Evolutionary conservation across 1,140 invertebrate species (phyloP).

Genomic region (Delia radicum): DNA sequence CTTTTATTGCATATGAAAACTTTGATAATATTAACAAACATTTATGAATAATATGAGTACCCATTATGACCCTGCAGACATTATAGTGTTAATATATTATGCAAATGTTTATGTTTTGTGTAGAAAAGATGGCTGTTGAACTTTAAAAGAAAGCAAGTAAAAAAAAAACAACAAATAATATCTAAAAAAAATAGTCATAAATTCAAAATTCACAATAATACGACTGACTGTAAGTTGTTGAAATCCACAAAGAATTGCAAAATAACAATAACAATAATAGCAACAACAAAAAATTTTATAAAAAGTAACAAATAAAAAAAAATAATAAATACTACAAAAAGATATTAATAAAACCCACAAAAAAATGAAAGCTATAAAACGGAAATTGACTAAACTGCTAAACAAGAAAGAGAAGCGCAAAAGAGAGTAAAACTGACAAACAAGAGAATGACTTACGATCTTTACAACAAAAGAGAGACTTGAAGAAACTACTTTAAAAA

Average conservation of each 20-base stretch:
- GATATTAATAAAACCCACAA: neutral
- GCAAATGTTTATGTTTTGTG: neutral
- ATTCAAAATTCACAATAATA: neutral
- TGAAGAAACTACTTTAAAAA: too few species aligned
- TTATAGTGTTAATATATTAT: neutral
- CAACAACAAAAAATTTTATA: too few species aligned
- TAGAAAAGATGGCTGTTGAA: neutral
- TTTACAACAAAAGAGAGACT: too few species aligned
- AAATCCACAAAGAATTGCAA: conserved; percentile 2
- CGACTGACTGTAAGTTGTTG: neutral
- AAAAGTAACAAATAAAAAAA: neutral
- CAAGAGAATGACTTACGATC: neutral
- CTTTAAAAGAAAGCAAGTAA: conserved; percentile 9
- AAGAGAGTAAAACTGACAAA: neutral
- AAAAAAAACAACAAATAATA: neutral
- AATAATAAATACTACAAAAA: neutral
- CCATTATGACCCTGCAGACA: neutral
- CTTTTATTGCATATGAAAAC: too few species aligned
- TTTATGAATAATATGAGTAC: neutral
- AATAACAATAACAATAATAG: neutral
- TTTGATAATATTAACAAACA: neutral
- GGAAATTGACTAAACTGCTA: neutral
- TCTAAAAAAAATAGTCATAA: neutral
- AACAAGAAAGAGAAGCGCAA: neutral
- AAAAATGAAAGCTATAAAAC: conserved; percentile 6